Evolutionary conservation across 2,113 vertebrate genomes (phyloP).

Genomic region (Peromyscus maniculatus): DNA sequence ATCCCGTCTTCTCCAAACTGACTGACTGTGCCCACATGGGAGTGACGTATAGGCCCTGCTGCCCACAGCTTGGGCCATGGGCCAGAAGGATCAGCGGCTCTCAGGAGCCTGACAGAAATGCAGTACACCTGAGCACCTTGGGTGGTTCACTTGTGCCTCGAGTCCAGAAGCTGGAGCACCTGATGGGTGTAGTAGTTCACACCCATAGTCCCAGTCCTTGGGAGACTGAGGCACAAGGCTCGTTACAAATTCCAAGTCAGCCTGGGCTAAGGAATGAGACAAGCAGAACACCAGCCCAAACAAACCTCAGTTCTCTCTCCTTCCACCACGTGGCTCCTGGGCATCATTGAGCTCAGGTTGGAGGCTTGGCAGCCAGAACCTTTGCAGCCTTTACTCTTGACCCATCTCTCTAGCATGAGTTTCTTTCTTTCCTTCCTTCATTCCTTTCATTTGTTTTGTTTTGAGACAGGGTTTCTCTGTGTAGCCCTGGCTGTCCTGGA

Average conservation of each 20-base stretch:
- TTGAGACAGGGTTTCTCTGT: background rate
- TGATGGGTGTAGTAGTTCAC: background rate
- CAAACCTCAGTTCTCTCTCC: too few relatives aligned
- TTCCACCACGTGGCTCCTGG: too few relatives aligned
- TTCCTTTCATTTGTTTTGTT: background rate
- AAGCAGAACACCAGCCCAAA: background rate
- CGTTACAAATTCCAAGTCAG: background rate
- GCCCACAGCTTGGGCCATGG: background rate
- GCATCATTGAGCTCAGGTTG: background rate
- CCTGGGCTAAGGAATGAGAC: background rate
- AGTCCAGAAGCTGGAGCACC: background rate
- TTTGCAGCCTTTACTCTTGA: too few relatives aligned
- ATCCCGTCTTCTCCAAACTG: background rate
- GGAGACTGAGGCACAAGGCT: background rate
- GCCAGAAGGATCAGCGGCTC: background rate
- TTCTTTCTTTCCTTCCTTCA: background rate
- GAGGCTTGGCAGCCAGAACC: background rate
- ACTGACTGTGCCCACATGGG: background rate
- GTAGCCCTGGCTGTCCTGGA: background rate
- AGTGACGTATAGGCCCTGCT: background rate
- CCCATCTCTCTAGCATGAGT: background rate
- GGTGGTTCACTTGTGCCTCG: background rate
- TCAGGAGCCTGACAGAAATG: background rate
- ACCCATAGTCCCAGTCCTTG: background rate
- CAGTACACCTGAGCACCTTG: background rate